A percentile compares a stretch with the other conserved stretches of the same genome.
phyloP scores from a whole-genome alignment of 1,140 invertebrate genomes.

The Bombus balteatus region DNA sequence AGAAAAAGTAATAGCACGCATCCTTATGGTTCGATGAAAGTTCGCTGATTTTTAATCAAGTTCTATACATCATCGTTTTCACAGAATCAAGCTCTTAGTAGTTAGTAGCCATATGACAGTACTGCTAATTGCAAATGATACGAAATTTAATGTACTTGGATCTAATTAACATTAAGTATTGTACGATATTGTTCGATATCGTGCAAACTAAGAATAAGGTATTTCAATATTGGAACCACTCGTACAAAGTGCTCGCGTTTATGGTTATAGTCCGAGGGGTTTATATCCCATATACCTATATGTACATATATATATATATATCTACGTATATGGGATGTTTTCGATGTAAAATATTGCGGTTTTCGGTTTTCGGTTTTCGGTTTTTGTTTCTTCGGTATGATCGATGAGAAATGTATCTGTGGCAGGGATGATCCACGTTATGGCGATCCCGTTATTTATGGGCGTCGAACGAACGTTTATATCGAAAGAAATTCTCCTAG shows the following conservation, averaged over 20 bases:
- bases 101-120: too few relatives aligned
- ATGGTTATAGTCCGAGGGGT: background rate
- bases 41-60: too few relatives aligned
- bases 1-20: too few relatives aligned
- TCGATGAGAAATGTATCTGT: background rate
- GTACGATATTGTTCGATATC: too few relatives aligned
- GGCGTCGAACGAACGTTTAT: background rate
- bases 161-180: too few relatives aligned
- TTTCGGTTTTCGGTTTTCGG: background rate
- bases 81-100: too few relatives aligned
- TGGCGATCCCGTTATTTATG: background rate
- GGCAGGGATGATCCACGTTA: background rate
- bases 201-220: background rate
- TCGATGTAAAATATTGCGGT: background rate
- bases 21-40: too few relatives aligned
- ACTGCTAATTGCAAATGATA: too few relatives aligned
- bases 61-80: too few relatives aligned
- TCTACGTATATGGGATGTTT: background rate
- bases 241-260: background rate
- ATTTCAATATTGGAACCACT: background rate
- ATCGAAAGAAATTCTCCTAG: background rate
- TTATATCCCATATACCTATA: too few relatives aligned
- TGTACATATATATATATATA: too few relatives aligned
- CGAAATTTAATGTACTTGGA: too few relatives aligned
- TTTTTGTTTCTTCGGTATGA: background rate